Percentiles rank a stretch among this genome's conserved stretches.
Conservation (phyloP, 2,797 vertebrate genomes). For the Chrysolophus pictus region DNA sequence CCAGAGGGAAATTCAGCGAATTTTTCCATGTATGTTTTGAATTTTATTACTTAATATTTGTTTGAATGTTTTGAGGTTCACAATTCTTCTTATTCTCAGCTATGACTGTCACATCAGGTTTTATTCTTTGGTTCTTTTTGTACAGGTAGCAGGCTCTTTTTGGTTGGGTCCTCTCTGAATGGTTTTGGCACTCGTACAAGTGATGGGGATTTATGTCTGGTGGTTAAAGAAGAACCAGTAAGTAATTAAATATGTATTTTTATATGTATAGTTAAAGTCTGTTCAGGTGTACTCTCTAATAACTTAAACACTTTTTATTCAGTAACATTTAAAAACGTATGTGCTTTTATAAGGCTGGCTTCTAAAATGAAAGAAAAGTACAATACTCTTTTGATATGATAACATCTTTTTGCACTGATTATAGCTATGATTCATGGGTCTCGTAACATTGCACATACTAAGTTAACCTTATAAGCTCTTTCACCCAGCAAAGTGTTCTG, state of each 20-base stretch:
- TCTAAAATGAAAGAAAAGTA: neutral
- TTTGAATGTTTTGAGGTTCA: neutral
- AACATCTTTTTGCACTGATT: neutral
- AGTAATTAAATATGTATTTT: conserved; percentile 65
- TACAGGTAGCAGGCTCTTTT: conserved; percentile 87
- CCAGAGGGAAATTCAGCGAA: conserved; percentile 87
- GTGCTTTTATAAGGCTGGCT: neutral
- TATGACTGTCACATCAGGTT: neutral
- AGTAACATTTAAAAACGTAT: neutral
- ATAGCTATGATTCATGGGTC: neutral
- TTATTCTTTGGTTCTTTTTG: neutral
- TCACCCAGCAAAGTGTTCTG: neutral
- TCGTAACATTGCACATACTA: neutral
- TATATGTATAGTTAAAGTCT: neutral
- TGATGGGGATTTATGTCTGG: conserved; percentile 94
- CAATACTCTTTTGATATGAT: neutral
- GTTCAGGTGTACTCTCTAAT: neutral
- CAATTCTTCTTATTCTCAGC: neutral
- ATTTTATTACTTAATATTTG: conserved; percentile 11
- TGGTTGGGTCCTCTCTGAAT: conserved; percentile 95
- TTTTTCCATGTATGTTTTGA: conserved; percentile 87
- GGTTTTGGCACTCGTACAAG: conserved; percentile 92
- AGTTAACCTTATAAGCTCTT: neutral
- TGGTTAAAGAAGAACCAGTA: conserved; percentile 86
- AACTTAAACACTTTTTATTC: neutral